Conservation (phyloP, 2,888 invertebrate species). For the Andrena dorsata region DNA sequence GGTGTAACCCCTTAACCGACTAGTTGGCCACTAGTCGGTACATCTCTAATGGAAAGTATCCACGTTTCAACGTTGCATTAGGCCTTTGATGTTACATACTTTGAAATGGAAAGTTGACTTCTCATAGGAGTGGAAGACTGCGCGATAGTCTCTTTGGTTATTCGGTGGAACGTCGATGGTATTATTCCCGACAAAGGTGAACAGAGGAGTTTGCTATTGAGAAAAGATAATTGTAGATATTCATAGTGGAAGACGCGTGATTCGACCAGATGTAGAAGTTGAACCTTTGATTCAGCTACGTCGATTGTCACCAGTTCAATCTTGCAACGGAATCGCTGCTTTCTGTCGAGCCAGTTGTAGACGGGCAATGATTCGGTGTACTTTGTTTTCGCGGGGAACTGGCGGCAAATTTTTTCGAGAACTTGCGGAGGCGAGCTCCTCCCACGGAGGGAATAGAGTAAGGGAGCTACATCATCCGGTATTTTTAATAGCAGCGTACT, state of each 20-base stretch:
- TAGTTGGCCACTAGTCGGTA: no score
- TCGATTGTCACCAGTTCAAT: conserved; percentile 56
- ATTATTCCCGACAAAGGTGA: conserved; percentile 68
- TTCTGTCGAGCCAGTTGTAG: conserved; percentile 71
- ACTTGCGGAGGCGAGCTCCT: conserved; percentile 61
- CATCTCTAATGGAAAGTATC: no score
- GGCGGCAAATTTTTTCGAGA: conserved; percentile 66
- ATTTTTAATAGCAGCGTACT: conserved; percentile 71
- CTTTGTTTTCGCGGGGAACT: conserved; percentile 74
- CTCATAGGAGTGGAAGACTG: conserved; percentile 70
- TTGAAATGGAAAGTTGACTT: conserved; percentile 71
- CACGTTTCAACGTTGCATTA: not conserved
- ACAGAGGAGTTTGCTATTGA: conserved; percentile 49
- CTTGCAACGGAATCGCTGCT: conserved; percentile 71
- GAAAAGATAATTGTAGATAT: not conserved
- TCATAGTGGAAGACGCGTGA: not conserved
- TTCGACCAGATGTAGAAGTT: not conserved
- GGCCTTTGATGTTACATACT: conserved; percentile 50
- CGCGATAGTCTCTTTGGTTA: conserved; percentile 72
- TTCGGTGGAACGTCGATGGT: conserved; percentile 72
- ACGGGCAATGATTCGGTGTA: conserved; percentile 73
- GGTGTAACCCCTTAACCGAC: no score
- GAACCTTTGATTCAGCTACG: conserved; percentile 24
- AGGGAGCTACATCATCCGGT: conserved; percentile 63
- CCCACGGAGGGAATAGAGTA: conserved; percentile 73